phyloP scores from a whole-genome alignment of 2,797 vertebrate genomes.

The Oceanodroma leucorhoa region DNA sequence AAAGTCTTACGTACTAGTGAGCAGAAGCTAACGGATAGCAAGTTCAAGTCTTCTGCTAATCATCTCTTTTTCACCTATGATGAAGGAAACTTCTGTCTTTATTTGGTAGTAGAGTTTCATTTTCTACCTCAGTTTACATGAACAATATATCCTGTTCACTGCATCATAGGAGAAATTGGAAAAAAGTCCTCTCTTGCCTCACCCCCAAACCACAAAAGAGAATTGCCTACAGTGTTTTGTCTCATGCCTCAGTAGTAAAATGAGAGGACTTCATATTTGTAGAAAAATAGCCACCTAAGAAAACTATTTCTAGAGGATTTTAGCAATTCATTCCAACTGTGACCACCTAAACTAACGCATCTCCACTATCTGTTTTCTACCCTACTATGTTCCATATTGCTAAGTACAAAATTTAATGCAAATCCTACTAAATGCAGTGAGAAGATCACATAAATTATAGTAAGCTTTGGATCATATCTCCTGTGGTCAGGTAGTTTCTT shows the following conservation, averaged over 20 bases:
- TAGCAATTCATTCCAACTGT: neutral
- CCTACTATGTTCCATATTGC: neutral
- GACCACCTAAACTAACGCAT: neutral
- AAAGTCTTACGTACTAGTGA: neutral
- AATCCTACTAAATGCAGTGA: constrained; percentile 16
- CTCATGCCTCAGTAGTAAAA: neutral
- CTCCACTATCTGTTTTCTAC: neutral
- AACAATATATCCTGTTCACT: neutral
- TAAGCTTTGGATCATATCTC: neutral
- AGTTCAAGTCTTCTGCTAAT: neutral
- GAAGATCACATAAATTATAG: neutral
- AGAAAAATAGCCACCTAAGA: neutral
- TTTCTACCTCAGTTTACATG: neutral
- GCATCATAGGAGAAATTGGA: neutral
- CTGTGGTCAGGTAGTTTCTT: neutral
- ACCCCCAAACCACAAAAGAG: neutral
- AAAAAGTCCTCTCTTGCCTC: neutral
- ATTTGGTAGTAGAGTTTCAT: neutral
- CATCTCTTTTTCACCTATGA: accelerated
- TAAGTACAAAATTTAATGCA: constrained; percentile 1
- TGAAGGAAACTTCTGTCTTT: neutral
- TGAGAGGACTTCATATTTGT: neutral
- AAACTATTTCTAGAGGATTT: neutral
- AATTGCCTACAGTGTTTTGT: neutral
- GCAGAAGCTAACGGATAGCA: neutral